Evolutionary conservation across 2,797 vertebrate genomes (phyloP).

Genomic region (Spheniscus humboldti): DNA sequence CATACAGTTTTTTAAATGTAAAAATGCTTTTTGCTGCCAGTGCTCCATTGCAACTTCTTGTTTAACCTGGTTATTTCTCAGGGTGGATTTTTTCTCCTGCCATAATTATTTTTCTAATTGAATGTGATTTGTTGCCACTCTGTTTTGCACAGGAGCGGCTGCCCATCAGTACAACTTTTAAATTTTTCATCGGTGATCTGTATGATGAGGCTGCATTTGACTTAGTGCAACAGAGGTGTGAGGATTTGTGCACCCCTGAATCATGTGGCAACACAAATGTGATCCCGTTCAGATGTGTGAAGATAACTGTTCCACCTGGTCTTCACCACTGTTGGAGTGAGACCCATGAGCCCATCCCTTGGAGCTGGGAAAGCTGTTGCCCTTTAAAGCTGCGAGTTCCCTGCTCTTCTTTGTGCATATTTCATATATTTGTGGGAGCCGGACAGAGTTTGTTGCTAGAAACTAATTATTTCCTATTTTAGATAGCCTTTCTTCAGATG

Average conservation of each 20-base stretch:
- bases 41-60: neutral
- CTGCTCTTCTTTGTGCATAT: neutral
- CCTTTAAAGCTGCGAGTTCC: neutral
- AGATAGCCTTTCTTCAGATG: neutral
- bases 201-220: neutral
- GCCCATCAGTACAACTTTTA: neutral
- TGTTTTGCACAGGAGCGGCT: neutral
- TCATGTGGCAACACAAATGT: neutral
- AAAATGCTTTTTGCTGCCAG: neutral
- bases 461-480: neutral
- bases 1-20: neutral
- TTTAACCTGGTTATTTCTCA: neutral
- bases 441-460: neutral
- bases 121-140: neutral
- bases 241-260: neutral
- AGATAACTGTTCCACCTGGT: neutral
- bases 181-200: neutral
- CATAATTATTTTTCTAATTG: neutral
- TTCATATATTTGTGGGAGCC: neutral
- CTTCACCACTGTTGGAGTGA: rapidly evolving
- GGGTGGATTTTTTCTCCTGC: neutral
- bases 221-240: neutral
- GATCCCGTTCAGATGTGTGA: neutral
- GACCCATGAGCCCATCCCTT: neutral
- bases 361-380: neutral